phyloP scores from a whole-genome alignment of 2,888 invertebrate species.

The Macrosoma leucophasiata region DNA sequence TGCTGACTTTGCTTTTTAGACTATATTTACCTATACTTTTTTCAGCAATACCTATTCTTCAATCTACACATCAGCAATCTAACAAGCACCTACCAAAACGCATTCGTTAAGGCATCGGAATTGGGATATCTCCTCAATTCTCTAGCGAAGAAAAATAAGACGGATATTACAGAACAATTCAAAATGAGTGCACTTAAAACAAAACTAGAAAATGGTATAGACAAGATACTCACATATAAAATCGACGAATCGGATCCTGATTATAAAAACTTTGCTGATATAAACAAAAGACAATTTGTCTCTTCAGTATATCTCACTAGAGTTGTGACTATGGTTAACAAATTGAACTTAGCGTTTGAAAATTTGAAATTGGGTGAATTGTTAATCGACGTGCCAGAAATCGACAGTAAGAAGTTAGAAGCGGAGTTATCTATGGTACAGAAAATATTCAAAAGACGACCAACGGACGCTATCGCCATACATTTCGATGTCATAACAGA shows the following conservation, averaged over 20 bases:
- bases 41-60: constrained; percentile 64
- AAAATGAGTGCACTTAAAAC: constrained; percentile 29
- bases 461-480: constrained; percentile 45
- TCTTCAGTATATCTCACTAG: constrained; percentile 49
- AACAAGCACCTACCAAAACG: constrained; percentile 46
- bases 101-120: constrained; percentile 40
- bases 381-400: constrained; percentile 27
- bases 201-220: constrained; percentile 42
- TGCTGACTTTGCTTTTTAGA: too few species aligned
- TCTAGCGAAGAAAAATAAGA: constrained; percentile 34
- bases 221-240: constrained; percentile 43
- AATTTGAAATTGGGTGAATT: constrained; percentile 26
- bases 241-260: constrained; percentile 38
- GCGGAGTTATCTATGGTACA: constrained; percentile 38
- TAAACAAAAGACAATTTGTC: constrained; percentile 46
- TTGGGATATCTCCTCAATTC: constrained; percentile 37
- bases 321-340: constrained; percentile 47
- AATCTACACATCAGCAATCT: constrained; percentile 41
- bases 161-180: neutral
- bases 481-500: constrained; percentile 59
- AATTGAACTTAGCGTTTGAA: constrained; percentile 38
- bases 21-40: constrained; percentile 23
- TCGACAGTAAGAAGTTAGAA: constrained; percentile 33
- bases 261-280: constrained; percentile 44
- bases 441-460: constrained; percentile 48